phyloP scores from a whole-genome alignment of 2,797 vertebrate genomes.

The Pseudomugil gertrudae region DNA sequence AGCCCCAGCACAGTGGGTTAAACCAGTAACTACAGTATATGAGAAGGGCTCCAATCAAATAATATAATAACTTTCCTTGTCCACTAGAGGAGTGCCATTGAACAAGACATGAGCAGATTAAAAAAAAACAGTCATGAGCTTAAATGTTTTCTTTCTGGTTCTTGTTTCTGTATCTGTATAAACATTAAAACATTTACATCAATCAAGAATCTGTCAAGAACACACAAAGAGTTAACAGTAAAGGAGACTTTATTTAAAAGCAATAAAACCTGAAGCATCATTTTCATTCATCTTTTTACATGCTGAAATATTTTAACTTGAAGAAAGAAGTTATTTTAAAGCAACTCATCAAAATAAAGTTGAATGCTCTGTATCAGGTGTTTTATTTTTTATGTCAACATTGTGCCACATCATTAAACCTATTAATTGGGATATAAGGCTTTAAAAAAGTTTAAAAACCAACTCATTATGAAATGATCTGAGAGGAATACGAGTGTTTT shows the following conservation, averaged over 20 bases:
- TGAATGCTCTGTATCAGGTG: not conserved
- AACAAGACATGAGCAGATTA: not conserved
- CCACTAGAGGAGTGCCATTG: slow-evolving; percentile 69
- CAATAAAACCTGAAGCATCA: not conserved
- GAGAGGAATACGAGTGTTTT: not conserved
- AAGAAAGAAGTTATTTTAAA: not conserved
- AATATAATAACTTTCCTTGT: slow-evolving; percentile 15
- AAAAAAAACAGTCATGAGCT: too few species aligned
- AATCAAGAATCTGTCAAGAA: not conserved
- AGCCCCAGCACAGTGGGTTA: not conserved
- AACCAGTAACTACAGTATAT: not conserved
- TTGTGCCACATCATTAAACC: slow-evolving; percentile 1
- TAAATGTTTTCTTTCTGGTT: not conserved
- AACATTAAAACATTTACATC: not conserved
- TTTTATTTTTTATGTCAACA: not conserved
- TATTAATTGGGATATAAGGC: not conserved
- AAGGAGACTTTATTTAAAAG: not conserved
- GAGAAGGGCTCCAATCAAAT: not conserved
- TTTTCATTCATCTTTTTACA: not conserved
- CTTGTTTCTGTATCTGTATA: slow-evolving; percentile 12
- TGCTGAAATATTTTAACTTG: not conserved
- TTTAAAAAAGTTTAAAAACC: not conserved
- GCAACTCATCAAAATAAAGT: not conserved
- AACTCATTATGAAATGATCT: slow-evolving; percentile 17
- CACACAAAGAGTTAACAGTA: not conserved